Conservation (phyloP, 2,797 vertebrate genomes). For the Phalanger gymnotis region DNA sequence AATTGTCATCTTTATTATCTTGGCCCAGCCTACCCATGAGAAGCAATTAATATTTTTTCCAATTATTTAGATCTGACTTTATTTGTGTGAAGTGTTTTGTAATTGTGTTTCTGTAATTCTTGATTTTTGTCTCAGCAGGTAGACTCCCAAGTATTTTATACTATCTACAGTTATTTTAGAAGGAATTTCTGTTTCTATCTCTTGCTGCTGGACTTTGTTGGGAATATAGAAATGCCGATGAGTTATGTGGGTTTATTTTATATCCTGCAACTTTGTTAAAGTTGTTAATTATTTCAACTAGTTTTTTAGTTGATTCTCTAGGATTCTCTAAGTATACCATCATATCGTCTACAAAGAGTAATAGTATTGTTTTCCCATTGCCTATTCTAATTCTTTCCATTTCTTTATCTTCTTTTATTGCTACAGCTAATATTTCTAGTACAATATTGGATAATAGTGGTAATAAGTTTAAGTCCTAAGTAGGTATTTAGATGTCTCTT, state of each 20-base stretch:
- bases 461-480: not conserved
- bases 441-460: slow-evolving; percentile 30
- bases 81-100: not conserved
- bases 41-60: not conserved
- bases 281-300: not conserved
- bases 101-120: not conserved
- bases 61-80: not conserved
- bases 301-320: not conserved
- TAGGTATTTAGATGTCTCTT: not conserved
- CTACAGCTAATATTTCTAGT: slow-evolving; percentile 37
- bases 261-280: not conserved
- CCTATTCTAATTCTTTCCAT: not conserved
- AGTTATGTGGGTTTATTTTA: not conserved
- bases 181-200: not conserved
- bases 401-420: slow-evolving; percentile 23
- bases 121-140: not conserved
- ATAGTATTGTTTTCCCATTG: not conserved
- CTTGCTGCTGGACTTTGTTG: not conserved
- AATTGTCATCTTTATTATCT: not conserved
- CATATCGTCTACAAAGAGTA: not conserved
- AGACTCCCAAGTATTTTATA: not conserved
- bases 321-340: not conserved
- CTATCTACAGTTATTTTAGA: not conserved
- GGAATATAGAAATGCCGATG: not conserved
- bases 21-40: not conserved